Percentiles rank a stretch among this genome's conserved stretches.
phyloP scores from a whole-genome alignment of 2,888 invertebrate species.

The Prostheceraeus crozeri region DNA sequence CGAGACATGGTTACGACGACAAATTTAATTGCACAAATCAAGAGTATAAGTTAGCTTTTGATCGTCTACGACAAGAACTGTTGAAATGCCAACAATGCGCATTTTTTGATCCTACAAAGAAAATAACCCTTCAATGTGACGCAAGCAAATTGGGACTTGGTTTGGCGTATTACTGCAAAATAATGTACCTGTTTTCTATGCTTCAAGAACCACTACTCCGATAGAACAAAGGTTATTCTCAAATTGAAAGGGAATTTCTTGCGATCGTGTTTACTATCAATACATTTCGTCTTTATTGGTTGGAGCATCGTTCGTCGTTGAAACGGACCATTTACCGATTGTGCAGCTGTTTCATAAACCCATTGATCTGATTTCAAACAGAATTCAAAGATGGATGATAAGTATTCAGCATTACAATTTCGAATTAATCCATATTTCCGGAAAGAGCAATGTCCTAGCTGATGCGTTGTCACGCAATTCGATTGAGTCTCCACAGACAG shows the following conservation, averaged over 20 bases:
- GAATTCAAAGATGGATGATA: constrained; percentile 26
- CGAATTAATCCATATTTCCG: constrained; percentile 18
- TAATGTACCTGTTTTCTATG: constrained; percentile 35
- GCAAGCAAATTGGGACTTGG: constrained; percentile 20
- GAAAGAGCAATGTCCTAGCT: constrained; percentile 30
- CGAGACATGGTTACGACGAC: constrained; percentile 3
- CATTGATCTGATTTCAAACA: constrained; percentile 25
- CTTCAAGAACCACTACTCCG: constrained; percentile 35
- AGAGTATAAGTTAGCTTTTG: constrained; percentile 23
- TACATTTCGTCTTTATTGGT: constrained; percentile 37
- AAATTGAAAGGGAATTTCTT: constrained; percentile 36
- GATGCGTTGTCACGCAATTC: constrained; percentile 23
- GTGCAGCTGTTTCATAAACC: constrained; percentile 20
- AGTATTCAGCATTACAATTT: constrained; percentile 24
- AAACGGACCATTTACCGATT: constrained; percentile 38
- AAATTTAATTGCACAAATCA: constrained; percentile 9
- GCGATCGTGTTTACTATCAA: constrained; percentile 36
- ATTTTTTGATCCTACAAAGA: constrained; percentile 17
- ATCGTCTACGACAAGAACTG: constrained; percentile 5
- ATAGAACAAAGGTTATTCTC: constrained; percentile 36
- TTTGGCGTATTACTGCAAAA: constrained; percentile 18
- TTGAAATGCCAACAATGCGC: constrained; percentile 5
- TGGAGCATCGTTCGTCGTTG: constrained; percentile 34
- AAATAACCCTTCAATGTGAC: constrained; percentile 16
- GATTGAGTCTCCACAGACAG: constrained; percentile 5